Evolutionary conservation across 2,797 vertebrate species (phyloP).

Genomic region (Vipera ursinii): DNA sequence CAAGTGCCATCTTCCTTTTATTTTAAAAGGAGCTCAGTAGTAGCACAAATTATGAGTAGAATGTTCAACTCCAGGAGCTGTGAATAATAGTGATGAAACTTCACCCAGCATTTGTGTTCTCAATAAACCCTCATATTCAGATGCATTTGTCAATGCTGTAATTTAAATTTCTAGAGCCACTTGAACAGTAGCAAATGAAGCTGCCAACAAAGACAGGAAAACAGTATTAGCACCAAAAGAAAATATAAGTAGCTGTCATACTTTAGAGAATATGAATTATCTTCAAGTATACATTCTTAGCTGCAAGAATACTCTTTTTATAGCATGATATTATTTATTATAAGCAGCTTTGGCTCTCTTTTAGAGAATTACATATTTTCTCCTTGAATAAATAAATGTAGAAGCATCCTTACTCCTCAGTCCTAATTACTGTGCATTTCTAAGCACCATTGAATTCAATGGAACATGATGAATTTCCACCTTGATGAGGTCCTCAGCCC

Average conservation of each 20-base stretch:
- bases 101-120: conserved; percentile 1
- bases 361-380: neutral
- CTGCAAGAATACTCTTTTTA: neutral
- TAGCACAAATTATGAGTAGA: neutral
- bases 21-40: neutral
- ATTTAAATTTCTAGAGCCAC: neutral
- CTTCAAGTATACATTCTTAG: neutral
- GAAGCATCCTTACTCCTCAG: neutral
- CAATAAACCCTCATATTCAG: neutral
- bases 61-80: neutral
- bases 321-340: neutral
- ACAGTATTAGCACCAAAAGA: neutral
- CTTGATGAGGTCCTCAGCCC: neutral
- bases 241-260: neutral
- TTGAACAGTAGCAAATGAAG: conserved; percentile 5
- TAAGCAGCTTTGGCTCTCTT: neutral
- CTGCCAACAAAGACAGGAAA: neutral
- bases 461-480: neutral
- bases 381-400: neutral
- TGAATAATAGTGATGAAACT: conserved; percentile 9
- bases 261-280: neutral
- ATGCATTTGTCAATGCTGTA: conserved; percentile 2
- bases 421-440: neutral
- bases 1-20: neutral
- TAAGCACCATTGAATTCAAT: neutral